phyloP scores from a whole-genome alignment of 2,113 vertebrate genomes.

The Cynocephalus volans region DNA sequence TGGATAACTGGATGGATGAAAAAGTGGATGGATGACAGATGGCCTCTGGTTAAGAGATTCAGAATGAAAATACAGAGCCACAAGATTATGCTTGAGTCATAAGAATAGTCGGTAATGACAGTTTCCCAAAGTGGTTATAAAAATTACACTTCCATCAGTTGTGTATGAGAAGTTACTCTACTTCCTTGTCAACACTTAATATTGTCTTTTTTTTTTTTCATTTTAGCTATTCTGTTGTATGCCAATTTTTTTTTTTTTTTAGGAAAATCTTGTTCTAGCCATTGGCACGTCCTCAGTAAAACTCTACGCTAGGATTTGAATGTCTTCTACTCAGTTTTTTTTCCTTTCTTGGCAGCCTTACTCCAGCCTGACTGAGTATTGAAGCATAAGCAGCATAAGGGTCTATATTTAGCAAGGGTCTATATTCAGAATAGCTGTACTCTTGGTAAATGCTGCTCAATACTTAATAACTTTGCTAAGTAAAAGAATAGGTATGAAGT shows the following conservation, averaged over 20 bases:
- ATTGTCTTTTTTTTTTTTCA: background rate
- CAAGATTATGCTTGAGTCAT: background rate
- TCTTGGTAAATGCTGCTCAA: background rate
- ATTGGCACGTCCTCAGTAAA: background rate
- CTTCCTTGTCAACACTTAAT: conserved; percentile 15
- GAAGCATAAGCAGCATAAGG: background rate
- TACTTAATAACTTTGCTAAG: conserved; percentile 1
- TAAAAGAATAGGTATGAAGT: background rate
- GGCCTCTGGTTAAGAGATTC: background rate
- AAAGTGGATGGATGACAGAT: too few species aligned
- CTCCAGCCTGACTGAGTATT: background rate
- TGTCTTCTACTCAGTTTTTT: background rate
- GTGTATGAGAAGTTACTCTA: background rate
- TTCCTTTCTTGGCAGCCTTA: background rate
- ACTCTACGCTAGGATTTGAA: background rate
- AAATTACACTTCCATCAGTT: background rate
- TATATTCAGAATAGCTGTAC: background rate
- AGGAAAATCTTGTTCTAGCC: background rate
- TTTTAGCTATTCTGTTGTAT: background rate
- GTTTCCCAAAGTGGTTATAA: conserved; percentile 40
- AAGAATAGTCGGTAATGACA: background rate
- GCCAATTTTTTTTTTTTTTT: background rate
- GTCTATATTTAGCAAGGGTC: background rate
- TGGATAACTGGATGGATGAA: too few species aligned
- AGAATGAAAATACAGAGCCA: background rate